Conservation (phyloP, 2,888 invertebrate species). For the Crepidodera aurea region DNA sequence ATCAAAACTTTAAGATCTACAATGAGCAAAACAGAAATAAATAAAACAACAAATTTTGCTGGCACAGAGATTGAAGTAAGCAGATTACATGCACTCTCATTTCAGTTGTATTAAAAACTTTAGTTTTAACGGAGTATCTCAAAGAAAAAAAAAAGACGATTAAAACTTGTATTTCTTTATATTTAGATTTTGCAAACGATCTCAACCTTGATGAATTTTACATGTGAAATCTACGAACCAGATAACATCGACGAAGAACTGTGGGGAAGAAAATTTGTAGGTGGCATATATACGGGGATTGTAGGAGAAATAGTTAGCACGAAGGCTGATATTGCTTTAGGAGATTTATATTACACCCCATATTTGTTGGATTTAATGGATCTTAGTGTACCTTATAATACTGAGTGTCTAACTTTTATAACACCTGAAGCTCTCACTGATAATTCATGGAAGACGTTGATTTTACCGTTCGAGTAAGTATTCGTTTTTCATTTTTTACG, state of each 20-base stretch:
- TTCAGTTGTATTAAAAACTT: no score
- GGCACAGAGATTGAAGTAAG: constrained; percentile 77
- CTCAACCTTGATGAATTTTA: constrained; percentile 76
- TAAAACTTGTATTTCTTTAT: no score
- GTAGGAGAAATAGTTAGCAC: constrained; percentile 76
- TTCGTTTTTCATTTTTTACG: no score
- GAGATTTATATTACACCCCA: constrained; percentile 79
- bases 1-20: constrained; percentile 46
- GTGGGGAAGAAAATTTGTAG: constrained; percentile 73
- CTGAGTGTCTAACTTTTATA: constrained; percentile 83
- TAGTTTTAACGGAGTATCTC: no score
- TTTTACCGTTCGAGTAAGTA: constrained; percentile 78
- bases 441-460: constrained; percentile 85
- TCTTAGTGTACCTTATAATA: constrained; percentile 79
- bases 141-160: no score
- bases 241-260: constrained; percentile 67
- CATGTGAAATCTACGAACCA: constrained; percentile 72
- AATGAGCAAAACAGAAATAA: constrained; percentile 29
- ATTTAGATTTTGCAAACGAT: constrained; percentile 72
- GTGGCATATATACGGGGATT: constrained; percentile 75
- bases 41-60: constrained; percentile 50
- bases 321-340: constrained; percentile 76
- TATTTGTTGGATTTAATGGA: constrained; percentile 75
- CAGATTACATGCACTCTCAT: no score
- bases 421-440: constrained; percentile 83